Evolutionary conservation across 1,140 invertebrate species (phyloP).

Genomic region (Leptinotarsa texana): DNA sequence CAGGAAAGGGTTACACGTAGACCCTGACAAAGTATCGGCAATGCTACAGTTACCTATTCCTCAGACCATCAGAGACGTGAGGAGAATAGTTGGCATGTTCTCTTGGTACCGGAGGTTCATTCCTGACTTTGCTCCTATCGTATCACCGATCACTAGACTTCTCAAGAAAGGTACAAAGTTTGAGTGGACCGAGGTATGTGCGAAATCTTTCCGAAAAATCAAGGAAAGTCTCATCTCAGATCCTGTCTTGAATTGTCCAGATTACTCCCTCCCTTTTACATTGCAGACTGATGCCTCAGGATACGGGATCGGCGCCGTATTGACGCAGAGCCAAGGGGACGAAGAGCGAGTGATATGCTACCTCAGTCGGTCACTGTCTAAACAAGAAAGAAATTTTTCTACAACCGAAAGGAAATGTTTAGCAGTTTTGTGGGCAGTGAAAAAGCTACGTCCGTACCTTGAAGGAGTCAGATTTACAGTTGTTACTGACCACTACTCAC

Average conservation of each 20-base stretch:
- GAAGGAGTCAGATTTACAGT: too few species aligned
- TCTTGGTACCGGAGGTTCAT: conserved; percentile 30
- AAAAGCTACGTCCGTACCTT: too few species aligned
- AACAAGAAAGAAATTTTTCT: too few species aligned
- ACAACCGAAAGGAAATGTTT: too few species aligned
- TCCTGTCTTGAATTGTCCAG: conserved; percentile 39
- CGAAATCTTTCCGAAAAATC: conserved; percentile 26
- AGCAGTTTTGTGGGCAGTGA: too few species aligned
- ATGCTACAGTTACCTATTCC: conserved; percentile 38
- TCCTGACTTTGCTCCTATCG: conserved; percentile 19
- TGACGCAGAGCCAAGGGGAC: conserved; percentile 33
- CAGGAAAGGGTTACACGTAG: background rate
- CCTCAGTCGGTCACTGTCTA: conserved; percentile 49
- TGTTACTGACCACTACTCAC: too few species aligned
- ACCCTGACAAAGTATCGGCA: conserved; percentile 26
- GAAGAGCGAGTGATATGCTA: conserved; percentile 34
- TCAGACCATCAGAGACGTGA: background rate
- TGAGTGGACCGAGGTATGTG: conserved; percentile 10
- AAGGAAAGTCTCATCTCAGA: conserved; percentile 35
- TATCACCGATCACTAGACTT: conserved; percentile 43
- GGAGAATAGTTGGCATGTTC: conserved; percentile 30
- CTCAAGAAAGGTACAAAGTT: conserved; percentile 32
- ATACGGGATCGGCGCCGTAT: conserved; percentile 36
- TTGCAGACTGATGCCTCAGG: background rate
- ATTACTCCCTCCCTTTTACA: conserved; percentile 36